Base-by-base conservation (phyloP, 2,113 vertebrate species). In the Mionectes macconnelli region DNA sequence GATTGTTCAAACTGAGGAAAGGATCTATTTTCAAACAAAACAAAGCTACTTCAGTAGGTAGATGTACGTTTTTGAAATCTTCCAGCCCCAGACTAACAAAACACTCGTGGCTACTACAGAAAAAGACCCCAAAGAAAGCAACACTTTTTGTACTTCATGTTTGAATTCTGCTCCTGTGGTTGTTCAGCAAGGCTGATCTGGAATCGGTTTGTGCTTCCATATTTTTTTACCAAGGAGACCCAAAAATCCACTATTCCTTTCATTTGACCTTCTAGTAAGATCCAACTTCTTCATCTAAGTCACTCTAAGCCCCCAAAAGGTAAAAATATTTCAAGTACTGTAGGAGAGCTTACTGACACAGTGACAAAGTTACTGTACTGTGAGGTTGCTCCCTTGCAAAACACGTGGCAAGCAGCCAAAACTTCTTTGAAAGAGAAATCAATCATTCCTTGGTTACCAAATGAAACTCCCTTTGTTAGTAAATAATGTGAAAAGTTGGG, bases 401-500 rank as follows among this genome's bases (percentile, higher is more conserved):
- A 72, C 37, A 37, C 7, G 2, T 4, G 83, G 49, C 68, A 64
- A 78, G 82, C 31, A 60, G 68, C 28, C 83, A 96, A 70, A 90
- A 88, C 40, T 35, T 64, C 22, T 75, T 57, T 52, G 55, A 81
- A 88, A 84, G 67, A 33, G 76, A 84, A 80, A 66, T 57, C 81
- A 77, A 83, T 69, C 60, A n/a, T 33, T 63, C 23, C 40, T 80
- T 68, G 39, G 66, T 72, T 85, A 88, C 63, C 52, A 90, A 91
- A 66, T 39, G 39, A 94, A 73, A 84, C 50, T 53, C 31, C 23
- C 86, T 79, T 84, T 93, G 82, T 40, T 70, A 81, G 87, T 67
- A 95, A 95, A 88, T 27, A 87, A 25, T 3, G 68, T 2, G 27
- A 90, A 49, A 47, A 86, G 60, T 31, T 62, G 8, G 55, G 55